phyloP scores from a whole-genome alignment of 2,888 invertebrate species.

The Labia minor region DNA sequence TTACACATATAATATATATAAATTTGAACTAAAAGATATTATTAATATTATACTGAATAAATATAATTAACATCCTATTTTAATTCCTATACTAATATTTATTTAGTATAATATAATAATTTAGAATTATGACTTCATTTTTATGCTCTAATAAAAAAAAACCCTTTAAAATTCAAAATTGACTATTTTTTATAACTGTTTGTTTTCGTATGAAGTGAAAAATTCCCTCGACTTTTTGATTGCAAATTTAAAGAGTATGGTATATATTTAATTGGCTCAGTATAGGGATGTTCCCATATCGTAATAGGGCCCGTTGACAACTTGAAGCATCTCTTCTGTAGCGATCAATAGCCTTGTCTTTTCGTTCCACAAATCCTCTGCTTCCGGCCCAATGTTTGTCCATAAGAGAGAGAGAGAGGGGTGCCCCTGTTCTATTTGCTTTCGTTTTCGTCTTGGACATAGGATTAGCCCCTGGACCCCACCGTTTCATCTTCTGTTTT shows the following conservation, averaged over 20 bases:
- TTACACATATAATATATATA: too few species aligned
- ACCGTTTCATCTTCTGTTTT: neutral
- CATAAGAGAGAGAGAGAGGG: neutral
- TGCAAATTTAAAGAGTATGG: neutral
- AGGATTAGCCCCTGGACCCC: neutral
- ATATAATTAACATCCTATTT: too few species aligned
- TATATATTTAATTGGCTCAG: neutral
- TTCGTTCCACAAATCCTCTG: slow-evolving; percentile 4
- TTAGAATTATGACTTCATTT: too few species aligned
- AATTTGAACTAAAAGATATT: too few species aligned
- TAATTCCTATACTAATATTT: too few species aligned
- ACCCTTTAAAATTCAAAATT: too few species aligned
- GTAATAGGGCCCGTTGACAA: neutral
- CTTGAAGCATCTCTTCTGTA: neutral
- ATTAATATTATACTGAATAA: too few species aligned
- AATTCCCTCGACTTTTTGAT: too few species aligned
- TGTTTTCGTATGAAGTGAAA: too few species aligned
- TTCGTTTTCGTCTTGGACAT: neutral
- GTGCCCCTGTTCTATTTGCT: neutral
- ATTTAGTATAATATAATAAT: too few species aligned
- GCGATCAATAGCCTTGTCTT: neutral
- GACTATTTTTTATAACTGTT: too few species aligned
- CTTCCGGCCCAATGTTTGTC: neutral
- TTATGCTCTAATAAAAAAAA: too few species aligned
- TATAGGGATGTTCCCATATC: neutral